Evolutionary conservation across 2,113 vertebrate species (phyloP).

Genomic region (Gymnobelideus leadbeateri): DNA sequence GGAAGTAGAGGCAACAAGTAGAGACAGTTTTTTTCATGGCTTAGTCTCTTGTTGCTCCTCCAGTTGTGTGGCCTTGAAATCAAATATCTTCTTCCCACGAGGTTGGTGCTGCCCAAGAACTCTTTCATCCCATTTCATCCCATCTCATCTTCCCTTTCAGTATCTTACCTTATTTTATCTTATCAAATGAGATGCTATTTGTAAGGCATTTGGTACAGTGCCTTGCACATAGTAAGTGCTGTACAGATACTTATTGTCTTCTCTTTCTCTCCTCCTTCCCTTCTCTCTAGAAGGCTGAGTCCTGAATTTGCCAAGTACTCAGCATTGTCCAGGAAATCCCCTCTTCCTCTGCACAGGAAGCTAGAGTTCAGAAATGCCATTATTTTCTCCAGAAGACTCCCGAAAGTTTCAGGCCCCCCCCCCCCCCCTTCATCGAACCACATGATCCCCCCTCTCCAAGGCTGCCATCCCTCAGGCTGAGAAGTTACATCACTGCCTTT

Average conservation of each 20-base stretch:
- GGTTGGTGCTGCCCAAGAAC: neutral
- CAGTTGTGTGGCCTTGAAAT: neutral
- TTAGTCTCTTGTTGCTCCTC: neutral
- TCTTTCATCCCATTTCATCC: neutral
- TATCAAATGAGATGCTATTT: neutral
- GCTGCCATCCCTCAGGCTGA: neutral
- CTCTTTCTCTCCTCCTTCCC: neutral
- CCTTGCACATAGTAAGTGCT: neutral
- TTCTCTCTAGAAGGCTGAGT: neutral
- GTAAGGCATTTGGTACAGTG: neutral
- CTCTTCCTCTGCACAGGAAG: neutral
- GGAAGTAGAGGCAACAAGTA: neutral
- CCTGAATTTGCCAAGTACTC: neutral
- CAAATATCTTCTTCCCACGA: neutral
- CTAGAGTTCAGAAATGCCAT: neutral
- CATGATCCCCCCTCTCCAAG: neutral
- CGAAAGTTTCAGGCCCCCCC: neutral
- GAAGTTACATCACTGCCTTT: neutral
- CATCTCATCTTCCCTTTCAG: neutral
- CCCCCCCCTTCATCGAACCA: neutral
- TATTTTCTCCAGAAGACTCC: neutral
- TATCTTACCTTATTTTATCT: neutral
- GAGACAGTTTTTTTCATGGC: neutral
- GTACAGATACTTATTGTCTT: neutral
- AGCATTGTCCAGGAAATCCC: neutral